Percentiles rank a stretch among this genome's conserved stretches.
Evolutionary conservation across 30 jellyfish, hydroid and myxozoan genomes (phyloP).

Genomic region (Pseudorhiza aurosa): DNA sequence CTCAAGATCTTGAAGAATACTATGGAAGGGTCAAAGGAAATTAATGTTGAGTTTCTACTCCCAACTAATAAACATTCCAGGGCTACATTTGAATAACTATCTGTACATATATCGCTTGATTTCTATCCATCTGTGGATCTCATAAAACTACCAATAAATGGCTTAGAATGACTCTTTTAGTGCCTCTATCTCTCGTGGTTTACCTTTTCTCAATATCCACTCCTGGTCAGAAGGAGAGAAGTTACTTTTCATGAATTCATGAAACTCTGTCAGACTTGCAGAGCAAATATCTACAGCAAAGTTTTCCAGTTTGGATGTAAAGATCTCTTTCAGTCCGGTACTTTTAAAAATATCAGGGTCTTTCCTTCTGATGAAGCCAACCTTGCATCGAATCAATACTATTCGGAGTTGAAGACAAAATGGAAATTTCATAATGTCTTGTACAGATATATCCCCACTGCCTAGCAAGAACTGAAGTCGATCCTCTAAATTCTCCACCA

Average conservation of each 20-base stretch:
- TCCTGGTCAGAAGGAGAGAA: conserved; percentile 31
- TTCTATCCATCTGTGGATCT: too few relatives aligned
- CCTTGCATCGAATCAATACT: conserved; percentile 35
- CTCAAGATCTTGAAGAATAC: too few relatives aligned
- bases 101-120: too few relatives aligned
- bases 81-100: too few relatives aligned
- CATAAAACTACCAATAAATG: background rate
- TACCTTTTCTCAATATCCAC: conserved; percentile 31
- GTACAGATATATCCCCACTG: conserved; percentile 3
- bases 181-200: background rate
- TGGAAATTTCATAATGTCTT: conserved; percentile 54
- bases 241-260: conserved; percentile 16
- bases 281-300: conserved; percentile 39
- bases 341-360: conserved; percentile 26
- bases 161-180: background rate
- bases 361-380: conserved; percentile 37
- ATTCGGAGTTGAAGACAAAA: conserved; percentile 53
- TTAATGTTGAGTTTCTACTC: too few relatives aligned
- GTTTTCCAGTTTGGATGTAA: conserved; percentile 12
- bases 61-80: too few relatives aligned
- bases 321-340: conserved; percentile 14
- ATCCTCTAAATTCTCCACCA: conserved; percentile 54
- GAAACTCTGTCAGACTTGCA: background rate
- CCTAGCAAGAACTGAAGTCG: conserved; percentile 39
- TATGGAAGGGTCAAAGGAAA: too few relatives aligned